Percentiles rank a stretch among this genome's conserved stretches.
phyloP scores from a whole-genome alignment of 2,797 vertebrate genomes.

The Aphelocoma californica region DNA sequence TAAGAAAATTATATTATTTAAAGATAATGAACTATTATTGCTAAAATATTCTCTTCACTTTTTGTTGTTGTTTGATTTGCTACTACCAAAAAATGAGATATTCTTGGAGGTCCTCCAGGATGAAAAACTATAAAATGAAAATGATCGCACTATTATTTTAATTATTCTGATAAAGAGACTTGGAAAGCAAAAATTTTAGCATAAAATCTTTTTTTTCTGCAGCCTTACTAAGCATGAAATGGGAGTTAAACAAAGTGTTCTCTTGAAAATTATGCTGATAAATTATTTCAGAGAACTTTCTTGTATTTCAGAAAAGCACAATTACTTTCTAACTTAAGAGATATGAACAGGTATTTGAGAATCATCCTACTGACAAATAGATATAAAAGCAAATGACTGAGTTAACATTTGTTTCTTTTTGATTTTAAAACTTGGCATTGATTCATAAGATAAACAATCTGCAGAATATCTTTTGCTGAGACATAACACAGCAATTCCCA shows the following conservation, averaged over 20 bases:
- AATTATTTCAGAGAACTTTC: neutral
- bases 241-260: neutral
- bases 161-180: neutral
- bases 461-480: neutral
- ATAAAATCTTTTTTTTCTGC: neutral
- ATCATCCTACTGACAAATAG: neutral
- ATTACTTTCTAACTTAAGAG: neutral
- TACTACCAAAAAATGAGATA: neutral
- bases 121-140: neutral
- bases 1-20: neutral
- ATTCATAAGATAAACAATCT: neutral
- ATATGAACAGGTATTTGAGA: neutral
- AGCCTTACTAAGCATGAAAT: neutral
- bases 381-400: neutral
- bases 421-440: neutral
- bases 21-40: neutral
- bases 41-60: neutral
- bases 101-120: neutral
- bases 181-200: slow-evolving; percentile 12
- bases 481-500: neutral
- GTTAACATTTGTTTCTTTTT: neutral
- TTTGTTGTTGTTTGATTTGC: neutral
- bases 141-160: neutral
- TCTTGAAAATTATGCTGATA: neutral
- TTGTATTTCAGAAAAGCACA: neutral